Base-by-base conservation (phyloP, 2,888 invertebrate species). In the Acrocyrtus sp. region DNA sequence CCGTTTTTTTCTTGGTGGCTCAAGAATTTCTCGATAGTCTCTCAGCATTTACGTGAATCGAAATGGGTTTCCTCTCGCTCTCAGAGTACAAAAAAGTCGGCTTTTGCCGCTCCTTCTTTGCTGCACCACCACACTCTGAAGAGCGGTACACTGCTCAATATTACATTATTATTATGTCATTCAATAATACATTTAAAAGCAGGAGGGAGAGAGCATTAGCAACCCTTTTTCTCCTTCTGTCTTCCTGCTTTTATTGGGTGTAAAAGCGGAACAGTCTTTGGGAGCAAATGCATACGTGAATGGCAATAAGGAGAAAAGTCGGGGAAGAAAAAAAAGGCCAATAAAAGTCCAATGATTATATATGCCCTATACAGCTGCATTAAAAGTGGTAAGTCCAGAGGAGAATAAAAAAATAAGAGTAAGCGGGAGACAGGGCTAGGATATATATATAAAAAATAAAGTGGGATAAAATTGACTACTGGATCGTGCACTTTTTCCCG, bases 401-500 rank as follows among this genome's bases (percentile, higher is more conserved):
- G 12, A 45, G 47, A 27, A 27, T 58, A 34, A 12, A 34, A 34
- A 34, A n/a, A n/a, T n/a, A n/a, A n/a, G n/a, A n/a, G n/a, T n/a
- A n/a, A n/a, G n/a, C n/a, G n/a, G n/a, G 41, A 21, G 57, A 58
- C 19, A 21, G 26, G 27, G 57, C 57, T 45, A 26, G 45, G 57
- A 58, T n/a, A n/a, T n/a, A n/a, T n/a, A n/a, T n/a, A n/a, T n/a
- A 58, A 27, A 58, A 45, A 58, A 58, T 58, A 58, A 60, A 60
- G 60, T 60, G 47, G 60, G 48, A 60, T 60, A 60, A 60, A 60
- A 47, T 60, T 48, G 60, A 29, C 60, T 34, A 34, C 5, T 47
- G 29, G 22, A 60, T 60, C 48, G n/a, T n/a, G n/a, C n/a, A n/a
- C n/a, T n/a, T n/a, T n/a, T n/a, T n/a, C n/a, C n/a, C n/a, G 6